Conservation (phyloP, 2,888 invertebrate genomes). For the Seira musarum region DNA sequence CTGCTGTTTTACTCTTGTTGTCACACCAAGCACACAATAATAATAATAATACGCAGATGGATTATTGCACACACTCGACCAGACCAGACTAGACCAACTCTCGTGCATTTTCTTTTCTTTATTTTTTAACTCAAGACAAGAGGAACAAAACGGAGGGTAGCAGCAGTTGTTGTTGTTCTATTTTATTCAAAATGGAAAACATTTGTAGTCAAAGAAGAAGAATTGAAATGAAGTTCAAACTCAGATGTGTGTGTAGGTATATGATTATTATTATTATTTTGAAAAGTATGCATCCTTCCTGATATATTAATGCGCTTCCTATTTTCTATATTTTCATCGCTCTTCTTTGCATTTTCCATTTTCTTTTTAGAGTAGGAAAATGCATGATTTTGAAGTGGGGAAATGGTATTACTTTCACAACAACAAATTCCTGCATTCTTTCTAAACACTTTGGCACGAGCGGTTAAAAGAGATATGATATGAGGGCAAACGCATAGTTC, state of each 20-base stretch:
- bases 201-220: background rate
- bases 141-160: background rate
- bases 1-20: conserved; percentile 26
- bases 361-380: background rate
- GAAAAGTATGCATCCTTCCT: background rate
- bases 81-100: no score
- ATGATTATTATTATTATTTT: conserved; percentile 3
- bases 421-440: conserved; percentile 33
- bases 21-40: conserved; percentile 25
- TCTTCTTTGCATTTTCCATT: background rate
- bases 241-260: background rate
- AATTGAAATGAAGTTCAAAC: conserved; percentile 1
- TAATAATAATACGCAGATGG: no score
- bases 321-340: background rate
- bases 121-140: conserved; percentile 14
- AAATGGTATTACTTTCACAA: background rate
- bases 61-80: no score
- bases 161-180: background rate
- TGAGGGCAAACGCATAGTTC: conserved; percentile 42
- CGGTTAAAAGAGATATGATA: conserved; percentile 12
- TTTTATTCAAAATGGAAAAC: conserved; percentile 34
- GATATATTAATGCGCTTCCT: background rate
- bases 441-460: conserved; percentile 30
- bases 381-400: background rate
- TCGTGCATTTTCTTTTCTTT: conserved; percentile 14